phyloP scores from a whole-genome alignment of 2,888 invertebrate species.

The Pachymerium ferrugineum region DNA sequence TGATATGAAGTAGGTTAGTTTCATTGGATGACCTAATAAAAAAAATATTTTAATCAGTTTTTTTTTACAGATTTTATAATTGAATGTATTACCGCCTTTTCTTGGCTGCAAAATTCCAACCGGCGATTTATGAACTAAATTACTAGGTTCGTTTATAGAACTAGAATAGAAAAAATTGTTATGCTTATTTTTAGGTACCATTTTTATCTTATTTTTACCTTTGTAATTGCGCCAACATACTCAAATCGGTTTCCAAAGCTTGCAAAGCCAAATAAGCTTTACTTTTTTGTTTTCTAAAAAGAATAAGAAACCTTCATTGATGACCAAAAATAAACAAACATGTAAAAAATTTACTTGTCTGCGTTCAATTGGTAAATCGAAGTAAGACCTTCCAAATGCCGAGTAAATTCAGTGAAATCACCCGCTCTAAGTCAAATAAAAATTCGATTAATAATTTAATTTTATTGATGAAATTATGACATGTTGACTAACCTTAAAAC shows the following conservation, averaged over 20 bases:
- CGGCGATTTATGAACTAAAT: constrained; percentile 78
- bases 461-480: neutral
- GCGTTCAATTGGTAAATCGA: constrained; percentile 91
- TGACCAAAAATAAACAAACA: neutral
- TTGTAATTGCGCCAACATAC: constrained; percentile 63
- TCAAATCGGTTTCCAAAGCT: constrained; percentile 83
- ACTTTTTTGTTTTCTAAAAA: constrained; percentile 68
- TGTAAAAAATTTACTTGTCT: constrained; percentile 59
- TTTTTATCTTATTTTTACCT: no score
- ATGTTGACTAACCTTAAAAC: constrained; percentile 43
- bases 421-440: constrained; percentile 69
- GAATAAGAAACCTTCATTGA: constrained; percentile 1
- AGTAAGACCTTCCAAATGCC: constrained; percentile 81
- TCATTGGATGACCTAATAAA: constrained; percentile 81
- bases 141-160: constrained; percentile 62
- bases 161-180: constrained; percentile 41
- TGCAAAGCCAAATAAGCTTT: constrained; percentile 89
- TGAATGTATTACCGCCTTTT: constrained; percentile 62
- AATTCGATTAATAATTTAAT: neutral
- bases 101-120: constrained; percentile 79
- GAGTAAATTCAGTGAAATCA: constrained; percentile 85
- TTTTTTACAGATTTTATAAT: neutral
- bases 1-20: constrained; percentile 86
- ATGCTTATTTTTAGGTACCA: neutral
- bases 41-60: neutral